Percentiles rank a stretch among this genome's conserved stretches.
These are phyloP conservation scores for Danio rerio DNA, from an alignment of 2,113 vertebrate species.

Conservation along the genomic window DNA sequence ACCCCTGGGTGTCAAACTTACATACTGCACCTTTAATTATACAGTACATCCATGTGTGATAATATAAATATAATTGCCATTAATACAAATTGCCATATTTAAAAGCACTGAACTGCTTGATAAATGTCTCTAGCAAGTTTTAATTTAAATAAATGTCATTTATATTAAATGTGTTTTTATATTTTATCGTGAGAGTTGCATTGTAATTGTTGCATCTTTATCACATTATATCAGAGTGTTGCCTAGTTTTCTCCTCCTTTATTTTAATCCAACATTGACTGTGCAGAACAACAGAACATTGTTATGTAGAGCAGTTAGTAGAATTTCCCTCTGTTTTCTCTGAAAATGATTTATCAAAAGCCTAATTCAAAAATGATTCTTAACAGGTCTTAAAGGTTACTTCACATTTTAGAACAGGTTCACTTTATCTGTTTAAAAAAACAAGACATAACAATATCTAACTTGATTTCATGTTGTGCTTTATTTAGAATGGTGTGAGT, in stretches of 20 bases:
- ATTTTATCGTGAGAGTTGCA: not conserved
- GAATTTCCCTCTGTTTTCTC: not conserved
- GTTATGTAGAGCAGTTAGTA: no score
- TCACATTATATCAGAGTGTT: not conserved
- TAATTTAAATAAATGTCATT: not conserved
- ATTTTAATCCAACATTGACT: not conserved
- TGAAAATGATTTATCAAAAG: not conserved
- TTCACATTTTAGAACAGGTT: not conserved
- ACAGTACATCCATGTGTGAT: not conserved
- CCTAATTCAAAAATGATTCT: no score
- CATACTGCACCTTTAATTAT: not conserved
- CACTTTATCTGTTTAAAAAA: not conserved
- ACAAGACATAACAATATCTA: not conserved
- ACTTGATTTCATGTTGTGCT: not conserved
- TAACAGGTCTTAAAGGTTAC: no score
- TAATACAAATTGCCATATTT: not conserved
- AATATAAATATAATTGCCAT: not conserved
- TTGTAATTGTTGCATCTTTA: not conserved
- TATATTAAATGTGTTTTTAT: not conserved
- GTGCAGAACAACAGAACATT: no score
- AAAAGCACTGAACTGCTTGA: not conserved
- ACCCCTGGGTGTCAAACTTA: no score
- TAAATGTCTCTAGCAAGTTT: not conserved
- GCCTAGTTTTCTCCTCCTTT: not conserved
- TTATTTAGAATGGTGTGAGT: conserved; percentile 84